Evolutionary conservation across 2,888 invertebrate genomes (phyloP), one percentile per base, ranked within the genome.

Genomic region (Pyralis farinalis): DNA sequence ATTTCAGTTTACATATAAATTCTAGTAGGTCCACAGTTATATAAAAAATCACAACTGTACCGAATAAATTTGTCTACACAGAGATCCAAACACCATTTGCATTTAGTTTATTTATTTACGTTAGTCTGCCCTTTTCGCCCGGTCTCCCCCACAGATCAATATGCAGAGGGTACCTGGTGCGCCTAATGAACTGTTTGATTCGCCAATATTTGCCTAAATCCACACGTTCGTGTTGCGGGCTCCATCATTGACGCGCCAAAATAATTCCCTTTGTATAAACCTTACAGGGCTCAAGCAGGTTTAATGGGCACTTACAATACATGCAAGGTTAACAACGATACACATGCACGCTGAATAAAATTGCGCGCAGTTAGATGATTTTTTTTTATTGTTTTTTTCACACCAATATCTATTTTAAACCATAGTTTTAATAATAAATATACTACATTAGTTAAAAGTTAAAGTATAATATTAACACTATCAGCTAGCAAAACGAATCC

Each of bases 181-280:
- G 20, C 37, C 40, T 44, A 44, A 44, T 44, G 44, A 44, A 40
- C 40, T 37, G 44, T 44, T 44, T 44, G 37, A 34, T 22, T 22
- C 34, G 11, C 21, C 40, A 30, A 40, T 44, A 37, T 44, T 44
- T 44, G 44, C 37, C 20, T 34, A 28, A 42, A 33, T 42, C 29
- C 30, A 31, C 37, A 30, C 25, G 7, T 2, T 25, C 25, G 25
- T 25, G 25, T 25, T 25, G 25, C 25, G 25, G n/a, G 8, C 25
- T 25, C 25, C 7, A 25, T n/a, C 25, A 25, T n/a, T 7, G 8
- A 25, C 16, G 32, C 20, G 32, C 4, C 20, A 20, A 32, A 32
- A 32, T 16, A 16, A 9, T 25, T 25, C 25, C 12, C 16, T 12
- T n/a, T n/a, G 20, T 32, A 20, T 32, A 6, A 20, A 2, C n/a